These are phyloP conservation scores for Promerops cafer DNA, from an alignment of 2,113 vertebrate species.

Conservation along the genomic window DNA sequence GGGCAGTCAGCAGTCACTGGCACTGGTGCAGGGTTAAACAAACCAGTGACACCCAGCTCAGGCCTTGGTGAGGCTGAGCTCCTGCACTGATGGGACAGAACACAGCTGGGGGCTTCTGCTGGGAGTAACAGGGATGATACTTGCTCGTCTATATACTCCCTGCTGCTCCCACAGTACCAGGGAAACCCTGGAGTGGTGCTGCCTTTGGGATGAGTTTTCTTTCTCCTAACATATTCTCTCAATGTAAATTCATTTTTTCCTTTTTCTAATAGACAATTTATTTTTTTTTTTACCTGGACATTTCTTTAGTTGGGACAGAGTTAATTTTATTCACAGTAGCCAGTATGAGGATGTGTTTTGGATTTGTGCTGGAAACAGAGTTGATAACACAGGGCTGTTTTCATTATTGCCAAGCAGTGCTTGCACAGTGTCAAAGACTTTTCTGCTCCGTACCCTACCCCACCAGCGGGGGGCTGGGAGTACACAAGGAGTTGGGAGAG, in stretches of 20 bases:
- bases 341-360: not conserved
- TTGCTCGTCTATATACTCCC: not conserved
- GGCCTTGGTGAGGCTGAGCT: not conserved
- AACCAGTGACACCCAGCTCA: not conserved
- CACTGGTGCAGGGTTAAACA: not conserved
- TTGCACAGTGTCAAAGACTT: not conserved
- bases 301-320: not conserved
- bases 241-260: not conserved
- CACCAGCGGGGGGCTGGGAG: fast-evolving
- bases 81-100: not conserved
- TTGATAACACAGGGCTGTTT: not conserved
- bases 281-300: not conserved
- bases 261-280: not conserved
- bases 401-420: not conserved
- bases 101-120: not conserved
- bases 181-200: not conserved
- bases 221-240: not conserved
- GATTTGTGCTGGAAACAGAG: not conserved
- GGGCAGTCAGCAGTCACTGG: not conserved
- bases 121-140: not conserved
- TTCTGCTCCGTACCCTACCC: not conserved
- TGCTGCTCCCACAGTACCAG: not conserved
- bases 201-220: not conserved
- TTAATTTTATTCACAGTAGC: not conserved
- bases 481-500: not conserved